phyloP scores from a whole-genome alignment of 2,797 vertebrate species.

The Numenius phaeopus region DNA sequence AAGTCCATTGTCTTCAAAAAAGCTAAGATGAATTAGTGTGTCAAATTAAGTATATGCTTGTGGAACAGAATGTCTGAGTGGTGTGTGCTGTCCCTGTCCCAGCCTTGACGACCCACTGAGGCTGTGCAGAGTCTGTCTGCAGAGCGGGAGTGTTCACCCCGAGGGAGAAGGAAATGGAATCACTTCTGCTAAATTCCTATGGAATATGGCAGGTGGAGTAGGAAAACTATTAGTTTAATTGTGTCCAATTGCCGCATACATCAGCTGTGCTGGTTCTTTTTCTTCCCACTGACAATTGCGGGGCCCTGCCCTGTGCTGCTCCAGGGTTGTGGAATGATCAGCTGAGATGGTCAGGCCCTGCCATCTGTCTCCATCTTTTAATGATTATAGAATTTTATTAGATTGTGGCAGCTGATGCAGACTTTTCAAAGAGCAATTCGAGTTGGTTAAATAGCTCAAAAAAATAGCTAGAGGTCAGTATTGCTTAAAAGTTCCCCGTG shows the following conservation, averaged over 20 bases:
- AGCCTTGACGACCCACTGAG: neutral
- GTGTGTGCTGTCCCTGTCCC: neutral
- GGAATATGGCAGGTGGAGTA: neutral
- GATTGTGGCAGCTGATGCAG: neutral
- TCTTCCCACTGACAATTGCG: neutral
- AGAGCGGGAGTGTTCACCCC: neutral
- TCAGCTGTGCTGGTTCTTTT: neutral
- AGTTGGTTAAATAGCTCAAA: neutral
- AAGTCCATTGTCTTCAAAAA: neutral
- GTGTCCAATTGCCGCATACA: neutral
- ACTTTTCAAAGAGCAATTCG: neutral
- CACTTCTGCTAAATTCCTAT: neutral
- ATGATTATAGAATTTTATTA: neutral
- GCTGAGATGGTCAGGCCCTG: neutral
- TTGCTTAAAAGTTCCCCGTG: neutral
- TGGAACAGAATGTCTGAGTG: neutral
- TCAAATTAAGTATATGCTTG: neutral
- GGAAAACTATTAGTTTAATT: neutral
- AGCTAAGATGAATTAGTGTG: neutral
- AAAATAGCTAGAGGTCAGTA: constrained; percentile 54
- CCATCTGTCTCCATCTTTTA: neutral
- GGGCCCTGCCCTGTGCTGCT: neutral
- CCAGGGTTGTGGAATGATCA: neutral
- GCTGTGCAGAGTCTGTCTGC: neutral
- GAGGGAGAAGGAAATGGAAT: neutral